phyloP scores from a whole-genome alignment of 2,888 invertebrate genomes.

The Melanchra persicariae region DNA sequence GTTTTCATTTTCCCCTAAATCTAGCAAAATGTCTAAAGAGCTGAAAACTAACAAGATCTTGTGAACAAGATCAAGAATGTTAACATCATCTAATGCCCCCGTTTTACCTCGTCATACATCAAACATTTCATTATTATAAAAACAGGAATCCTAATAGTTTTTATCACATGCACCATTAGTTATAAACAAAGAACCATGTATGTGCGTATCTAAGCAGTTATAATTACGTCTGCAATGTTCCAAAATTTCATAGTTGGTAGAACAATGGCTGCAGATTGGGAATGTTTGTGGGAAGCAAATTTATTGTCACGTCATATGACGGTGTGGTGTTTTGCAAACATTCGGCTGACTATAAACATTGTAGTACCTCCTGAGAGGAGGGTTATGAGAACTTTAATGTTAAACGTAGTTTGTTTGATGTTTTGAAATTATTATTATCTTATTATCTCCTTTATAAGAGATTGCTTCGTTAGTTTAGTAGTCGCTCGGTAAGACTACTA shows the following conservation, averaged over 20 bases:
- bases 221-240: conserved; percentile 58
- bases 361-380: conserved; percentile 38
- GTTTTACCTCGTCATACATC: not conserved
- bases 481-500: not conserved
- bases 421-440: conserved; percentile 8
- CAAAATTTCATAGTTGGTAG: conserved; percentile 67
- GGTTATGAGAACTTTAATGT: conserved; percentile 21
- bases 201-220: conserved; percentile 43
- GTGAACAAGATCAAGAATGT: not conserved
- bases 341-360: conserved; percentile 61
- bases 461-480: not conserved
- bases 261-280: conserved; percentile 70
- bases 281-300: conserved; percentile 71
- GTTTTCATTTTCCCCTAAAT: not conserved
- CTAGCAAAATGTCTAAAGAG: not conserved
- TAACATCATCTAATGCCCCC: not conserved
- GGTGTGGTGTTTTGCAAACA: conserved; percentile 71
- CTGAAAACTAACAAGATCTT: not conserved
- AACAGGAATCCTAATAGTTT: conserved; percentile 15
- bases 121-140: conserved; percentile 14
- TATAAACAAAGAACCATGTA: conserved; percentile 30
- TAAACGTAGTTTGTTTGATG: conserved; percentile 25
- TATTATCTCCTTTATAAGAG: not conserved
- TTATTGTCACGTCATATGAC: conserved; percentile 67
- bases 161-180: conserved; percentile 30